Percentiles rank a stretch among this genome's conserved stretches.
Conservation (phyloP, 2,113 vertebrate species). For the Lophius piscatorius region DNA sequence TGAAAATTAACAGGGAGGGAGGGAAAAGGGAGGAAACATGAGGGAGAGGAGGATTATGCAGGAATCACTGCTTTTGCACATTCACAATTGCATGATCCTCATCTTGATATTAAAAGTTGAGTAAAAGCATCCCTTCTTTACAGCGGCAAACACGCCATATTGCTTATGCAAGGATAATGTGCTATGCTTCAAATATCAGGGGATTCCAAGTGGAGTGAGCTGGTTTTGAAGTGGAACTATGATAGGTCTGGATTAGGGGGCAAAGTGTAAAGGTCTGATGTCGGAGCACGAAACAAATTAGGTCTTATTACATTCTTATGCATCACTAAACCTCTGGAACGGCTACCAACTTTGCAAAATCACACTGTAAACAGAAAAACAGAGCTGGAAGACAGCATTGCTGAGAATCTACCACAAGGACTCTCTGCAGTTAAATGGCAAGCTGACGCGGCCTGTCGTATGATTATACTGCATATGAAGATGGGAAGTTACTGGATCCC, state of each 20-base stretch:
- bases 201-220: slow-evolving; percentile 56
- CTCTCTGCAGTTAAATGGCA: slow-evolving; percentile 65
- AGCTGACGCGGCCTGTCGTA: slow-evolving; percentile 66
- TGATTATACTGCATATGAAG: slow-evolving; percentile 68
- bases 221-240: slow-evolving; percentile 76
- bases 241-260: slow-evolving; percentile 84
- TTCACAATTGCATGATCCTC: slow-evolving; percentile 39
- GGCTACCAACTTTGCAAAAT: slow-evolving; percentile 65
- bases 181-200: slow-evolving; percentile 44
- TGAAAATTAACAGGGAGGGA: slow-evolving; percentile 54
- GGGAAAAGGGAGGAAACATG: slow-evolving; percentile 32
- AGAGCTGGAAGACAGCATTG: slow-evolving; percentile 32
- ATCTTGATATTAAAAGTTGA: slow-evolving; percentile 17
- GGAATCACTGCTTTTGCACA: slow-evolving; percentile 40
- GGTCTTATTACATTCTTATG: slow-evolving; percentile 81
- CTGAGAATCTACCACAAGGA: slow-evolving; percentile 53
- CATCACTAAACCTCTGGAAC: slow-evolving; percentile 81
- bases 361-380: slow-evolving; percentile 75
- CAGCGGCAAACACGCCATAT: too few relatives aligned
- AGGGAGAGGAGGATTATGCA: slow-evolving; percentile 29
- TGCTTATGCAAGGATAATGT: slow-evolving; percentile 26
- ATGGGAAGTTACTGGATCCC: slow-evolving; percentile 51
- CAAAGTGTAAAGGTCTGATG: slow-evolving; percentile 86
- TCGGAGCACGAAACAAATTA: slow-evolving; percentile 80
- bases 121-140: slow-evolving; percentile 2